Conservation (phyloP, 2,888 invertebrate species). For the Drosophila formosana region DNA sequence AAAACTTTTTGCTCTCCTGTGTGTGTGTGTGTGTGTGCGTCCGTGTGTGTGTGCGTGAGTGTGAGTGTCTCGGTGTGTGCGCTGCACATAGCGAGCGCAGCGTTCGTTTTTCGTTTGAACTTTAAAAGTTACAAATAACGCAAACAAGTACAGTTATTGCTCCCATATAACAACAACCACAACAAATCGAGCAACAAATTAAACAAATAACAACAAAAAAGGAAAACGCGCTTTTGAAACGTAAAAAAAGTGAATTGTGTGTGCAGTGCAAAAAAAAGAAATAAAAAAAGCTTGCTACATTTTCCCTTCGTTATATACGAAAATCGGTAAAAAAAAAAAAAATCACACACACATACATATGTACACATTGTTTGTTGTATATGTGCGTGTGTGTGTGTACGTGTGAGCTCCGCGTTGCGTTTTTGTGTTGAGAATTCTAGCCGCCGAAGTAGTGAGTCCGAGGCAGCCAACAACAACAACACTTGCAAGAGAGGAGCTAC, state of each 20-base stretch:
- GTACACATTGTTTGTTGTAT: constrained; percentile 36
- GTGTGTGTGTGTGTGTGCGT: constrained; percentile 9
- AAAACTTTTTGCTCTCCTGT: constrained; percentile 35
- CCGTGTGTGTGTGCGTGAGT: constrained; percentile 14
- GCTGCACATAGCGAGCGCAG: constrained; percentile 56
- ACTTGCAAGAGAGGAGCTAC: constrained; percentile 20
- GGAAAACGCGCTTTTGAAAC: constrained; percentile 6
- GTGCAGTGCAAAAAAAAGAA: constrained; percentile 20
- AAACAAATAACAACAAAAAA: constrained; percentile 1
- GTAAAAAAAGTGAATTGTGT: constrained; percentile 2
- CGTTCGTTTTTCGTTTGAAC: constrained; percentile 40
- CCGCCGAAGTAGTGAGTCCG: constrained; percentile 36
- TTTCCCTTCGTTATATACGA: constrained; percentile 25
- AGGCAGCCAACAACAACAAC: constrained; percentile 42
- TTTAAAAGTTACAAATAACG: constrained; percentile 48
- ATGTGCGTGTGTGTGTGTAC: constrained; percentile 22
- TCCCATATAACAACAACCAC: neutral
- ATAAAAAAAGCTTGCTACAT: constrained; percentile 38
- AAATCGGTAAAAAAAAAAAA: constrained; percentile 39
- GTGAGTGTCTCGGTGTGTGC: constrained; percentile 11
- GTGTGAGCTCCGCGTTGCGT: constrained; percentile 31
- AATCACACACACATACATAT: constrained; percentile 17
- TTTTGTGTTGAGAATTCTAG: constrained; percentile 50
- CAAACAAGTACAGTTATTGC: constrained; percentile 28
- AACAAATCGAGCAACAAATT: neutral